Evolutionary conservation across 2,888 invertebrate species (phyloP).

Genomic region (Siphonodentalium dalli): DNA sequence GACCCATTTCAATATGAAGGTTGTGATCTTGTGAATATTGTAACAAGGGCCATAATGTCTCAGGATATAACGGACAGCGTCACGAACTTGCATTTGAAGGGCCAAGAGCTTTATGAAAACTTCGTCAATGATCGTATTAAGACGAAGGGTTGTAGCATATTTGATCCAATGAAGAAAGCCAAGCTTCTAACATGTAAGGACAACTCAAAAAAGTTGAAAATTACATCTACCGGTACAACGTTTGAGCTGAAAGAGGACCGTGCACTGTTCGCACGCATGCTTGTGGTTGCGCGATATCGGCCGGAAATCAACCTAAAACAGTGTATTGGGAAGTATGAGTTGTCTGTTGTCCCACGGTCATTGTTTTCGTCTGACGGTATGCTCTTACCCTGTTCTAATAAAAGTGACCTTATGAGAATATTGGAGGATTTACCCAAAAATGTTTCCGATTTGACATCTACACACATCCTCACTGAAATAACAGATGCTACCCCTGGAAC

Average conservation of each 20-base stretch:
- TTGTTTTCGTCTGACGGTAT: constrained; percentile 4
- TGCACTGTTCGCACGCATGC: constrained; percentile 2
- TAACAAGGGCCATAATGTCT: constrained; percentile 5
- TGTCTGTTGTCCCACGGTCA: constrained; percentile 4
- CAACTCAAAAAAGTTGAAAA: too few relatives aligned
- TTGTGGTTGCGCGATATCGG: constrained; percentile 2
- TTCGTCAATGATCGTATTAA: too few relatives aligned
- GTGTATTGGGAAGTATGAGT: constrained; percentile 4
- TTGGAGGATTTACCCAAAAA: background rate
- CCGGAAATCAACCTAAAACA: constrained; percentile 12
- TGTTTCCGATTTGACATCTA: background rate
- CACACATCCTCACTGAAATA: too few relatives aligned
- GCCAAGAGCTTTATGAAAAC: too few relatives aligned
- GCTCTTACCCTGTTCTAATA: background rate
- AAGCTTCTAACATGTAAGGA: too few relatives aligned
- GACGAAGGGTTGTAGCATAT: too few relatives aligned
- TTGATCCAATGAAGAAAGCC: too few relatives aligned
- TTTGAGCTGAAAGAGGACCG: constrained; percentile 9
- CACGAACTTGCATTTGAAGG: too few relatives aligned
- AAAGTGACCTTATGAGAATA: constrained; percentile 6
- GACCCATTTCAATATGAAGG: too few relatives aligned
- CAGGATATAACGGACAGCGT: too few relatives aligned
- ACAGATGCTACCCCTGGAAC: too few relatives aligned
- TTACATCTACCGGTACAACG: too few relatives aligned
- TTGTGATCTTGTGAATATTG: constrained; percentile 4